phyloP scores from a whole-genome alignment of 1,140 invertebrate species.

The Eciton burchellii region DNA sequence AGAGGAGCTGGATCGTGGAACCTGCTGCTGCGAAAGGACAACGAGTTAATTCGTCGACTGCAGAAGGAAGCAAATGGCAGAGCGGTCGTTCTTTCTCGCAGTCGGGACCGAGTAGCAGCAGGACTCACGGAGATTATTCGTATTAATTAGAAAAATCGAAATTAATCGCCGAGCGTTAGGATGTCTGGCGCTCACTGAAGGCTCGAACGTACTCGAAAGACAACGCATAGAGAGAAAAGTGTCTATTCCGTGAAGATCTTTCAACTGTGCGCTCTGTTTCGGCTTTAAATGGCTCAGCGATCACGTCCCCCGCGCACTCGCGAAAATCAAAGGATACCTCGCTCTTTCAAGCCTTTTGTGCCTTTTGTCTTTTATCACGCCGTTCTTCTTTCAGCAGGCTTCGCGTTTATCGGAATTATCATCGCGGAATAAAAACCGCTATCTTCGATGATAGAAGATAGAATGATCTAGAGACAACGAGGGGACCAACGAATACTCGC shows the following conservation, averaged over 20 bases:
- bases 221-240: not conserved
- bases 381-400: not conserved
- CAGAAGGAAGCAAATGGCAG: conserved; percentile 10
- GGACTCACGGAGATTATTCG: conserved; percentile 52
- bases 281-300: conserved; percentile 47
- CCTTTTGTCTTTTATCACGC: too few species aligned
- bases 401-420: conserved; percentile 1
- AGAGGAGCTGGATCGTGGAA: not conserved
- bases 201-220: conserved; percentile 19
- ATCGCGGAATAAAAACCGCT: not conserved
- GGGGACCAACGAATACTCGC: not conserved
- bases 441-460: not conserved
- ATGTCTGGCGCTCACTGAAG: conserved; percentile 28
- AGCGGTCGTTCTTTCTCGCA: conserved; percentile 6
- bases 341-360: not conserved
- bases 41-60: conserved; percentile 62
- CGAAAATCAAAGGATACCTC: conserved; percentile 7
- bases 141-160: conserved; percentile 69
- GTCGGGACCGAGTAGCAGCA: not conserved
- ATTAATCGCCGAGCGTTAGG: conserved; percentile 67
- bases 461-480: not conserved
- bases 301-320: conserved; percentile 19
- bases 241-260: not conserved
- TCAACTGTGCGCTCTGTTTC: not conserved
- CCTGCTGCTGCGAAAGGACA: conserved; percentile 14